Evolutionary conservation across 2,888 invertebrate genomes (phyloP), one percentile per base, ranked within the genome.

Genomic region (Spisula subtruncata): DNA sequence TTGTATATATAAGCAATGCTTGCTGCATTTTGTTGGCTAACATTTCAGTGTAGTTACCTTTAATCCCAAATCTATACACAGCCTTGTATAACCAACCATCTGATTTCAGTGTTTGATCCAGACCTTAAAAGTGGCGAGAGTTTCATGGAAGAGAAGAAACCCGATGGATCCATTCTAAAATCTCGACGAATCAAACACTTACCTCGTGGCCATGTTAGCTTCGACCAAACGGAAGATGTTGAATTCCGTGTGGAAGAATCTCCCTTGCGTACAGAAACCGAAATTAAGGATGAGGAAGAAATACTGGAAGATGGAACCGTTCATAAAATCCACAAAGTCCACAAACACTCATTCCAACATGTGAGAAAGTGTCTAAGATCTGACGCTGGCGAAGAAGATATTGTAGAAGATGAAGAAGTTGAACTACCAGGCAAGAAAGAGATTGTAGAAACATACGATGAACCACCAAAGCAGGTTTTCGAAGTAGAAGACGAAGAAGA

Each of bases 251-350:
- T 93, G 80, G 91, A 90, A 60, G 95, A 94, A 82, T 94, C 93
- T 5, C 94, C 95, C 6, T 89, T 92, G 16, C 86, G 91, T 35
- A 94, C 94, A 56, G 93, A 93, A 80, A 91, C 92, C 2, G 92
- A 95, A n/a, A 90, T 94, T 1, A 90, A 95, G 82, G 95, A 95
- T 66, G 91, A 94, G 16, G 94, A 95, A 85, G 95, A 96, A 89
- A 85, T 95, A 41, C 88, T 96, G 46, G 94, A 95, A 12, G 96
- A 96, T 92, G 96, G 96, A 5, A 96, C 96, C 5, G 90, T 95
- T 12, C 95, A 96, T 89, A 93, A 91, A 71, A 91, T 85, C 14
- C 95, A 94, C 48, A 90, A 81, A 81, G 94, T 94, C 10, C 88
- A 92, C 18, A 91, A 92, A 32, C 95, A 95, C 81, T 94, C 95